Percentiles rank a stretch among this genome's conserved stretches.
Evolutionary conservation across 2,888 invertebrate species (phyloP).

Genomic region (Pollenia angustigena): DNA sequence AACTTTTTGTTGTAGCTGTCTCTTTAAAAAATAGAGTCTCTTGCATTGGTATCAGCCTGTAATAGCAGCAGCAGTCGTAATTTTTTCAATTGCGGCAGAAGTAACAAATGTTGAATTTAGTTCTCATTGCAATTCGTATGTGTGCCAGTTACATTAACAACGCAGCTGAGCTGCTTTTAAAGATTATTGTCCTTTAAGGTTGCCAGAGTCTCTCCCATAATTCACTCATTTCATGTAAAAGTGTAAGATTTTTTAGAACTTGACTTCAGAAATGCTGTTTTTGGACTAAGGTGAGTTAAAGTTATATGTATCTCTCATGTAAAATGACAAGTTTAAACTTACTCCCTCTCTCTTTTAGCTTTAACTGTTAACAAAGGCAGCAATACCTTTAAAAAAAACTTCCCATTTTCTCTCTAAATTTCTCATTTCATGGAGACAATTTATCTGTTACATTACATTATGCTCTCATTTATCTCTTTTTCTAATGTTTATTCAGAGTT

Average conservation of each 20-base stretch:
- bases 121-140: not conserved
- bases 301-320: not conserved
- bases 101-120: conserved; percentile 52
- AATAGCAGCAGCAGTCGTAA: not conserved
- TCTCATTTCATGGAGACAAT: not conserved
- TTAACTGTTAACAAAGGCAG: not conserved
- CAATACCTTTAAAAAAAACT: not conserved
- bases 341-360: not conserved
- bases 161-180: conserved; percentile 19
- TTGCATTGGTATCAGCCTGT: not conserved
- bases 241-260: not conserved
- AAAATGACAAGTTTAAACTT: not conserved
- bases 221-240: conserved; percentile 7
- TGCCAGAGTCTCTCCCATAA: not conserved
- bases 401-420: not conserved
- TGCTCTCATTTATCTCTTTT: not conserved
- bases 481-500: not conserved
- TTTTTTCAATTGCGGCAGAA: conserved; percentile 22
- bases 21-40: not conserved
- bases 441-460: not conserved
- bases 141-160: conserved; percentile 47
- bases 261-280: not conserved
- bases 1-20: conserved; percentile 32
- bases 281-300: conserved; percentile 15
- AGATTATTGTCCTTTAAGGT: conserved; percentile 43